Evolutionary conservation across 2,888 invertebrate genomes (phyloP), one percentile per base, ranked within the genome.

Genomic region (Oxytorus armatus): DNA sequence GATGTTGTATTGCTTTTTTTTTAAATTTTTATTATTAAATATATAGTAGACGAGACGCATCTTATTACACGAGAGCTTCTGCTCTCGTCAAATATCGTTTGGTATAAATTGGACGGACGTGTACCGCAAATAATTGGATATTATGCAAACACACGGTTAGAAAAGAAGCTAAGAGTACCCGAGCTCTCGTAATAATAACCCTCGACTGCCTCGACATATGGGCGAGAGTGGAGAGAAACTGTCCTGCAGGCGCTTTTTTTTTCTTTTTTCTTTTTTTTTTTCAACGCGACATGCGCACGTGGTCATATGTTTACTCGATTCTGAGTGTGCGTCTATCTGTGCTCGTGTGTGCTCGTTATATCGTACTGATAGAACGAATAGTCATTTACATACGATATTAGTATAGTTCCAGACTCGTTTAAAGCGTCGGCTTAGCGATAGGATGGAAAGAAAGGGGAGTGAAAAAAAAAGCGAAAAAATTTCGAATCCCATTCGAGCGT

Each of bases 51-150:
- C n/a, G n/a, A n/a, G n/a, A n/a, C n/a, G n/a, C n/a, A n/a, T n/a
- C n/a, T n/a, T n/a, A n/a, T n/a, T 42, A 42, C 8, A 42, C 42
- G 29, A 3, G 29, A 14, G 53, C 49, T 66, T 47, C 16, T 44
- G 14, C 57, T 63, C 70, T 59, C 16, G 7, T 53, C 23, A 39
- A 36, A 73, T 51, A 44, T 44, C 18, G 23, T 33, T 75, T 36
- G 47, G 63, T 72, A 61, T 14, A 81, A 84, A 80, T 82, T 83
- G 66, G 76, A 57, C 76, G 72, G 66, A 66, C 74, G 66, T 44
- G 49, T 53, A 77, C 83, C 76, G 78, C 78, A 83, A 85, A 86
- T 87, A 87, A 87, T 87, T 87, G 85, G 85, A 86, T 84, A 86
- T 87, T 86, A 87, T 86, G 86, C 85, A 88, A 87, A 87, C 85